phyloP scores from a whole-genome alignment of 2,888 invertebrate species.

The Eristalinus sepulchralis region DNA sequence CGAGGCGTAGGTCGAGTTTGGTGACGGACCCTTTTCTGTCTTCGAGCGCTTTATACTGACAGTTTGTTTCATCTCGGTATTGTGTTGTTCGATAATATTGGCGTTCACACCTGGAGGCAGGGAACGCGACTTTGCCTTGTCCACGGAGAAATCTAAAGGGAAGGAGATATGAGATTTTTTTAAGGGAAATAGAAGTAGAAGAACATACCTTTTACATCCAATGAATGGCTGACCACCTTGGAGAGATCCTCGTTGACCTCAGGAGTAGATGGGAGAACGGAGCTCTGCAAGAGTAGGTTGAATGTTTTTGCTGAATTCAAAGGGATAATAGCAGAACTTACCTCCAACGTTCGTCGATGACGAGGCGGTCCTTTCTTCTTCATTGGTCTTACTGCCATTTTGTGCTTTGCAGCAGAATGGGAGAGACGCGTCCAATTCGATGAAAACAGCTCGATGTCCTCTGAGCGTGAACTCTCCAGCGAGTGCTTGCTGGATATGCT shows the following conservation, averaged over 20 bases:
- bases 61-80: constrained; percentile 43
- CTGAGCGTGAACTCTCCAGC: constrained; percentile 71
- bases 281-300: constrained; percentile 74
- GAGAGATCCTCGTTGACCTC: constrained; percentile 89
- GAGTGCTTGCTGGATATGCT: constrained; percentile 62
- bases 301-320: neutral
- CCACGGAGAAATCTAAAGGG: constrained; percentile 69
- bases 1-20: constrained; percentile 47
- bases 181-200: neutral
- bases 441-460: constrained; percentile 78
- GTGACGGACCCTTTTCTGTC: constrained; percentile 68
- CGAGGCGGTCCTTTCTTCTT: constrained; percentile 88
- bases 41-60: constrained; percentile 71
- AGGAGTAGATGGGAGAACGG: constrained; percentile 87
- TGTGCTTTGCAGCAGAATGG: constrained; percentile 90
- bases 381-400: constrained; percentile 89
- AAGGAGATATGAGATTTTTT: neutral
- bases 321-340: constrained; percentile 74
- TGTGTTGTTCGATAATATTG: constrained; percentile 75
- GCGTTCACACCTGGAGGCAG: constrained; percentile 78
- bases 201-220: constrained; percentile 80
- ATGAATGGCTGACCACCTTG: constrained; percentile 83
- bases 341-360: constrained; percentile 84
- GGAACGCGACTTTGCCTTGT: constrained; percentile 79
- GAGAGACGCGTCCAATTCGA: constrained; percentile 83